A percentile compares a stretch with the other conserved stretches of the same genome.
Evolutionary conservation across 2,888 invertebrate species (phyloP).

Genomic region (Meteorus colon): DNA sequence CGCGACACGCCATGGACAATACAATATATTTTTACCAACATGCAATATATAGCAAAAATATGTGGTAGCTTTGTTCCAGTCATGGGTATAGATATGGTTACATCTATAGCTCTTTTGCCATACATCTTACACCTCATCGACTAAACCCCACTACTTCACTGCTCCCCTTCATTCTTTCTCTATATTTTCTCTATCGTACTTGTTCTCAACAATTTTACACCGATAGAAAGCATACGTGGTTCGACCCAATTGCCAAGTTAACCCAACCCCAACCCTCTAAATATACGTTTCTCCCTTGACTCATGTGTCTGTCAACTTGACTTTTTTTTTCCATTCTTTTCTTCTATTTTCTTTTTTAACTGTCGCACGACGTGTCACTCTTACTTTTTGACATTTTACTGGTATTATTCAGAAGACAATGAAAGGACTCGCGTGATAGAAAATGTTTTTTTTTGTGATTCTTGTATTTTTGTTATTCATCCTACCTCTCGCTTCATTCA

Average conservation of each 20-base stretch:
- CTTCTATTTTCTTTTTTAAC: conserved; percentile 18
- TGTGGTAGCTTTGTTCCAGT: conserved; percentile 17
- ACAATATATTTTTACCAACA: conserved; percentile 14
- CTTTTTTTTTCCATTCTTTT: conserved; percentile 37
- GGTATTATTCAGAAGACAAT: conserved; percentile 20
- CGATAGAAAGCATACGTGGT: conserved; percentile 61
- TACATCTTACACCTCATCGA: conserved; percentile 11
- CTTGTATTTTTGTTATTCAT: background rate
- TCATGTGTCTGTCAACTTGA: conserved; percentile 28
- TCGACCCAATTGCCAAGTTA: conserved; percentile 63
- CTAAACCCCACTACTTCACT: conserved; percentile 11
- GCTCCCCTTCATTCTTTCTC: background rate
- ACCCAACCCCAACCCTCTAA: conserved; percentile 35
- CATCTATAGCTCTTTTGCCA: conserved; percentile 39
- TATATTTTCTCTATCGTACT: background rate
- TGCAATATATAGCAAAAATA: conserved; percentile 27
- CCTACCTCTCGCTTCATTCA: background rate
- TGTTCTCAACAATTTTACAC: conserved; percentile 31
- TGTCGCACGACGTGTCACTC: conserved; percentile 25
- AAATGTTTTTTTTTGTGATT: conserved; percentile 16
- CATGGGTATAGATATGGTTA: background rate
- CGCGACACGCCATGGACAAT: conserved; percentile 34
- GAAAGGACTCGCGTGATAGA: background rate
- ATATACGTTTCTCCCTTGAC: conserved; percentile 30
- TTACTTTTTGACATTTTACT: conserved; percentile 32